Evolutionary conservation across 2,113 vertebrate genomes (phyloP).

Genomic region (Parus major): DNA sequence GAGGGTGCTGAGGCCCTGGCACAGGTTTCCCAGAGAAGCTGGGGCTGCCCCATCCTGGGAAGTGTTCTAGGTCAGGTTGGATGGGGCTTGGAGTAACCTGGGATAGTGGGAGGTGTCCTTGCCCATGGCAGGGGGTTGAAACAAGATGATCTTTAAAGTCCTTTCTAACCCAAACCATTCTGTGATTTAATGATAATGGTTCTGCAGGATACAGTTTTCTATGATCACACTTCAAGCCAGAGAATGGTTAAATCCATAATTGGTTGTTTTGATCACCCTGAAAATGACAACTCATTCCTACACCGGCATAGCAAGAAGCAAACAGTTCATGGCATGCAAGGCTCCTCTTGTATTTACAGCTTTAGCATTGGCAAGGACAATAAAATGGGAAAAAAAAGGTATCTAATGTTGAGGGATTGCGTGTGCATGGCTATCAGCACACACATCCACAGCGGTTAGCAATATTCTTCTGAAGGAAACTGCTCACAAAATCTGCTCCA

Average conservation of each 20-base stretch:
- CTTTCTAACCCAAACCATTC: neutral
- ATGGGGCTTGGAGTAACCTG: neutral
- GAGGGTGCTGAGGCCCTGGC: neutral
- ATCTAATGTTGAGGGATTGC: rapidly evolving
- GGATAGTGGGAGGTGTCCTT: neutral
- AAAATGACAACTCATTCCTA: neutral
- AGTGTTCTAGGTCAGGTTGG: neutral
- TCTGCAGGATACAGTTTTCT: neutral
- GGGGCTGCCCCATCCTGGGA: neutral
- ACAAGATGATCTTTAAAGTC: neutral
- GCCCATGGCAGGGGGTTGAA: neutral
- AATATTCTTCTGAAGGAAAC: neutral
- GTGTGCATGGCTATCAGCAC: neutral
- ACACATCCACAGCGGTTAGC: neutral
- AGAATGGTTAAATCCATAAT: neutral
- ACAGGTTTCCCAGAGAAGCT: neutral
- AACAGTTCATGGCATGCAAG: neutral
- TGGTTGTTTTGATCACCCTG: neutral
- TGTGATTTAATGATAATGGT: neutral
- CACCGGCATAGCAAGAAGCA: neutral
- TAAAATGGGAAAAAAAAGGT: rapidly evolving
- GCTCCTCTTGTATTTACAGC: neutral
- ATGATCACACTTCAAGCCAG: neutral
- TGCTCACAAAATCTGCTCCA: neutral
- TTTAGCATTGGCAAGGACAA: neutral